Evolutionary conservation across 1,140 invertebrate genomes (phyloP), one percentile per base, ranked within the genome.

Genomic region (Brachionus rubens): DNA sequence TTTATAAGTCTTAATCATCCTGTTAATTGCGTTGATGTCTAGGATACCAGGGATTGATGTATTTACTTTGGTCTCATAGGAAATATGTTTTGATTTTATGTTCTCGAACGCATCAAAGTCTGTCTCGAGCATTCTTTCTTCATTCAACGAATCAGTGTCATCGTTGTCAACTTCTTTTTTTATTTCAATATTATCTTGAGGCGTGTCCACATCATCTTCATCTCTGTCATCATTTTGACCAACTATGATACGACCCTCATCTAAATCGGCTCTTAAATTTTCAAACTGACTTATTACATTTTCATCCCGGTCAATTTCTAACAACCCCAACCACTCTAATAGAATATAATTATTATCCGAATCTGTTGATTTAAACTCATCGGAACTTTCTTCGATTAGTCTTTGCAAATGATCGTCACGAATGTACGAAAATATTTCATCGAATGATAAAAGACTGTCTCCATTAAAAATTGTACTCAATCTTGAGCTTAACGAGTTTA

Each of bases 121-220:
- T 10, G 41, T 36, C 24, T 65, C 59, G 21, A 65, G 19, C 36
- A 65, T 65, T 65, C 33, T 33, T 12, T 75, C 77, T 0, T 75
- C 10, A 10, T 75, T 36, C 12, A 56, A 26, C 0, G 33, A 14
- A 33, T 50, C 46, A 10, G 28, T 16, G 9, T 70, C 28, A 19
- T 70, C 26, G 9, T 14, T n/a, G 12, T 14, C 7, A n/a, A 28
- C 24, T 6, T 24, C 5, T 28, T 54, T 28, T 21, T 9, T 54
- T 21, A 26, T 54, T 46, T 21, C 4, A 1, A 46, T 41, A 67
- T 67, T 28, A 28, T 24, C 62, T 14, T 21, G 16, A 7, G n/a
- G n/a, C n/a, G n/a, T n/a, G n/a, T n/a, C n/a, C n/a, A n/a, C n/a
- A n/a, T n/a, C n/a, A n/a, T n/a, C n/a, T n/a, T n/a, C n/a, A n/a